These are phyloP conservation scores for Drosophila micromelanica DNA, from an alignment of 1,140 invertebrate species.

Conservation along the genomic window DNA sequence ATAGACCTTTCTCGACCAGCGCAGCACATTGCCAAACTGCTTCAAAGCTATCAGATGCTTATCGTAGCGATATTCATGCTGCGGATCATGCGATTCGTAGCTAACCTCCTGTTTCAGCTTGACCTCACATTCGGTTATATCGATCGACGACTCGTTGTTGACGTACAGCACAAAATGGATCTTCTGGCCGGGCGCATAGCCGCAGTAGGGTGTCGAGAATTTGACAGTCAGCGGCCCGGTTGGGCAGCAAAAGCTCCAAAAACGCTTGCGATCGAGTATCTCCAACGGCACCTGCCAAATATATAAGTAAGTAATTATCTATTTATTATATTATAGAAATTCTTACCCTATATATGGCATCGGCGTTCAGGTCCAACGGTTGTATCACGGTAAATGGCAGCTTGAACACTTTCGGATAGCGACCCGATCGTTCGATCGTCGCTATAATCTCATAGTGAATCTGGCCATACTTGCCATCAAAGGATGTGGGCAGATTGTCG, in stretches of 20 bases:
- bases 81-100: constrained; percentile 85
- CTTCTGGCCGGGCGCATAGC: constrained; percentile 82
- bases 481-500: constrained; percentile 88
- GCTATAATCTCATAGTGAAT: constrained; percentile 90
- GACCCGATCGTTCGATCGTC: constrained; percentile 89
- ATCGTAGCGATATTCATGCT: constrained; percentile 86
- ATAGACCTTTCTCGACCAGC: constrained; percentile 81
- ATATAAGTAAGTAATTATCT: not conserved
- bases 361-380: constrained; percentile 90
- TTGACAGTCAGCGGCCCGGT: constrained; percentile 80
- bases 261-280: constrained; percentile 85
- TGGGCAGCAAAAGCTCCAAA: constrained; percentile 83
- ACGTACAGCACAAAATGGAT: constrained; percentile 80
- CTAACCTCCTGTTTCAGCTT: constrained; percentile 85
- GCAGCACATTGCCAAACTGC: constrained; percentile 86
- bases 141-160: constrained; percentile 85
- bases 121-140: constrained; percentile 85
- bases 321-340: not conserved
- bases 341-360: constrained; percentile 82
- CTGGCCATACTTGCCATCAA: constrained; percentile 89
- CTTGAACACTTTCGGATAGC: constrained; percentile 90
- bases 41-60: constrained; percentile 86
- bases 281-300: constrained; percentile 85
- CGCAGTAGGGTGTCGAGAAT: constrained; percentile 82
- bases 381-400: constrained; percentile 90